Conservation (phyloP, 2,113 vertebrate species). For the Trichomycterus rosablanca region DNA sequence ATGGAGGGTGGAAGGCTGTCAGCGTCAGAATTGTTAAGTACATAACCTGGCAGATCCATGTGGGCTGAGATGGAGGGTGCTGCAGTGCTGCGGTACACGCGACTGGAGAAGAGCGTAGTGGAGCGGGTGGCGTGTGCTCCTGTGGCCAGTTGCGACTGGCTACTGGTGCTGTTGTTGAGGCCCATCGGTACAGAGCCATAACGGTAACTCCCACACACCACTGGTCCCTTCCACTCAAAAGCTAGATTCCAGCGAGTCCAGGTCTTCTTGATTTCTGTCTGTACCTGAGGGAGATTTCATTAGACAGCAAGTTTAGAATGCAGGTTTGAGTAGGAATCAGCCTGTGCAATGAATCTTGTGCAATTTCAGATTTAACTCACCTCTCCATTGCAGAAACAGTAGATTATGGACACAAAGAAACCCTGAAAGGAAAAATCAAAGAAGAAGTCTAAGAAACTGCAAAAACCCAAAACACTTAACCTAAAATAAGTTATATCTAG, state of each 20-base stretch:
- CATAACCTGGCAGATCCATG: slow-evolving; percentile 77
- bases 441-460: not conserved
- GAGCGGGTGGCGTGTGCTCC: slow-evolving; percentile 59
- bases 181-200: slow-evolving; percentile 78
- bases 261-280: slow-evolving; percentile 82
- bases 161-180: slow-evolving; percentile 79
- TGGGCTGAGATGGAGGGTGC: slow-evolving; percentile 52
- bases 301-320: not conserved
- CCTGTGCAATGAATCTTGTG: not conserved
- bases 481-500: no score
- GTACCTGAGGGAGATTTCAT: slow-evolving; percentile 65
- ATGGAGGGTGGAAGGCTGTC: slow-evolving; percentile 65
- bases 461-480: not conserved
- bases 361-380: slow-evolving; percentile 59
- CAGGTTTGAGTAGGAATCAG: not conserved
- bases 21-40: slow-evolving; percentile 78
- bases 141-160: slow-evolving; percentile 72
- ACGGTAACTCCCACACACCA: slow-evolving; percentile 70
- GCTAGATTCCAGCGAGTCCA: slow-evolving; percentile 79
- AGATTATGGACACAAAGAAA: slow-evolving; percentile 88
- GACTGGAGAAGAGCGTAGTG: slow-evolving; percentile 65
- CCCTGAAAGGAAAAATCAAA: slow-evolving; percentile 62
- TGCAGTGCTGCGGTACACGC: slow-evolving; percentile 45
- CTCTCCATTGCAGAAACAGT: slow-evolving; percentile 89
- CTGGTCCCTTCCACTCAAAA: slow-evolving; percentile 74